These are phyloP conservation scores for Tychaedon coryphoeus DNA, from an alignment of 2,113 vertebrate genomes.

Conservation along the genomic window DNA sequence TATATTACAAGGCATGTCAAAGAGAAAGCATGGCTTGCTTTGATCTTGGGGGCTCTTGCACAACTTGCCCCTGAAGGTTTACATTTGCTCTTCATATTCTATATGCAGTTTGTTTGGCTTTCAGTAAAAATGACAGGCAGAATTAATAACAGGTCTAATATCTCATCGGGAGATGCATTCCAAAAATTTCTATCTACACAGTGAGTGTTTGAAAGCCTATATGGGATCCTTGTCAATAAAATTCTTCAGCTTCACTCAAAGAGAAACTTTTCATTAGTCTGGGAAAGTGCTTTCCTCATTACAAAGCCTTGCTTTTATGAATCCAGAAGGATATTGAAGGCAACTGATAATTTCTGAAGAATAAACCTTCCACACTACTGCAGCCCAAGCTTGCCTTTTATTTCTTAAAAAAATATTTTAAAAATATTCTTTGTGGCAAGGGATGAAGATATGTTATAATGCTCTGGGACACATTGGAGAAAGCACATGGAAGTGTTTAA, in stretches of 20 bases:
- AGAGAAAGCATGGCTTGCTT: neutral
- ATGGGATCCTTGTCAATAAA: neutral
- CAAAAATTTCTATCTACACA: constrained; percentile 42
- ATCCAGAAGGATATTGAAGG: neutral
- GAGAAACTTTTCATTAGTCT: neutral
- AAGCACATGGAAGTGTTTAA: neutral
- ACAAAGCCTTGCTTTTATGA: neutral
- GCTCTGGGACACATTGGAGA: neutral
- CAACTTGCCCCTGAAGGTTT: neutral
- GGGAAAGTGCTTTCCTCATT: neutral
- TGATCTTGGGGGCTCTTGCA: neutral
- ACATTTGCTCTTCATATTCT: neutral
- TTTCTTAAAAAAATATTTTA: neutral
- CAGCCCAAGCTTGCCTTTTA: neutral
- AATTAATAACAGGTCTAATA: constrained; percentile 30
- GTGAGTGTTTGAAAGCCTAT: neutral
- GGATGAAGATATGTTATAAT: neutral
- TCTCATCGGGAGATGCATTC: constrained; percentile 46
- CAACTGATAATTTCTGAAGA: neutral
- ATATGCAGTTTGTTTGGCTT: constrained; percentile 9
- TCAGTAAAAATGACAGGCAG: constrained; percentile 40
- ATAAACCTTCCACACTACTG: neutral
- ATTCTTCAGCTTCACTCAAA: neutral
- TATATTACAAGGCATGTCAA: neutral
- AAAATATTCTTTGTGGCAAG: neutral